A percentile compares a stretch with the other conserved stretches of the same genome.
These are phyloP conservation scores for Dendroctonus ponderosae DNA, from an alignment of 1,140 invertebrate genomes.

Conservation along the genomic window DNA sequence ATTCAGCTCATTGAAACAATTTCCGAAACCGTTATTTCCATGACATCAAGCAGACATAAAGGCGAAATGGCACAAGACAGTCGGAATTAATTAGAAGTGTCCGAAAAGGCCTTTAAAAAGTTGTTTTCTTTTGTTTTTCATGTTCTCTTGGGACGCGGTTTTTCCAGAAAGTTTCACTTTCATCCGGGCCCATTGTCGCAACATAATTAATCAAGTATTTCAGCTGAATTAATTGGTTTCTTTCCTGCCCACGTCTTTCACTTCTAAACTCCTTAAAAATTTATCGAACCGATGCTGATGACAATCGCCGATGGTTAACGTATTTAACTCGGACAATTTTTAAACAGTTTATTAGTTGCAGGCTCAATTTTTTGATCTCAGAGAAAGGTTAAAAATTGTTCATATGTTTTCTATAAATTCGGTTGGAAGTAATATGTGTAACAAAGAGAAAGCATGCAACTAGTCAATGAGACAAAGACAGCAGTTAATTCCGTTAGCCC, in stretches of 20 bases:
- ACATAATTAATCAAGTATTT: conserved; percentile 29
- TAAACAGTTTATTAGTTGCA: too few species aligned
- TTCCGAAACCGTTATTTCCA: conserved; percentile 4
- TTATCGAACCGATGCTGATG: too few species aligned
- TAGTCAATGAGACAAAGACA: too few species aligned
- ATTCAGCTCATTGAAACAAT: conserved; percentile 9
- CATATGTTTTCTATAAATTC: too few species aligned
- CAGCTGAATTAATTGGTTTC: conserved; percentile 14
- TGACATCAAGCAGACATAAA: conserved; percentile 1
- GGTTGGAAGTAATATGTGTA: too few species aligned
- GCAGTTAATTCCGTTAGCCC: too few species aligned
- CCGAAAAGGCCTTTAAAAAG: conserved; percentile 20
- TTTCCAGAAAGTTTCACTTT: conserved; percentile 17
- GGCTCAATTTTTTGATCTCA: too few species aligned
- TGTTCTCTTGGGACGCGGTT: conserved; percentile 2
- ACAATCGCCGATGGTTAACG: too few species aligned
- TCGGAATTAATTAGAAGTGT: conserved; percentile 27
- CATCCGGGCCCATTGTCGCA: conserved; percentile 15
- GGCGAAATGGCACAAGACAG: conserved; percentile 9
- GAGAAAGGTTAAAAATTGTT: too few species aligned
- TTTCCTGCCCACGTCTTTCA: not conserved
- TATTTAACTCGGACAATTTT: too few species aligned
- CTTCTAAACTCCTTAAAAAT: too few species aligned
- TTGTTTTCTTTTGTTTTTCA: conserved; percentile 23
- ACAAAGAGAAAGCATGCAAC: too few species aligned